A percentile compares a stretch with the other conserved stretches of the same genome.
Conservation (phyloP, 2,888 invertebrate genomes). For the Galeruca laticollis region DNA sequence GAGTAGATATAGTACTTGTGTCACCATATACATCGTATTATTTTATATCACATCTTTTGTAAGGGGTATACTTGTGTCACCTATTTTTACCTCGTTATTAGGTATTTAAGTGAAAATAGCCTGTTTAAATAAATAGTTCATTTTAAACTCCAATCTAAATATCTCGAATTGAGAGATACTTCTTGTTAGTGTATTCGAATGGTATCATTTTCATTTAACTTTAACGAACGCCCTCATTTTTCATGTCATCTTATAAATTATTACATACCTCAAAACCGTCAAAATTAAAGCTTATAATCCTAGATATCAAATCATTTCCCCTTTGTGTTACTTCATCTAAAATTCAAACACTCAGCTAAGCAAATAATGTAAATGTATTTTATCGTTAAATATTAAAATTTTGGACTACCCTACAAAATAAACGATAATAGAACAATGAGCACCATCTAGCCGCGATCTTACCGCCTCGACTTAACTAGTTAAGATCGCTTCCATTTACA, state of each 20-base stretch:
- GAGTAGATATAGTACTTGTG: too few relatives aligned
- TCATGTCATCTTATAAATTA: neutral
- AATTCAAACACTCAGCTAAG: conserved; percentile 5
- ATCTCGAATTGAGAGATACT: neutral
- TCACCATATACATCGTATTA: too few relatives aligned
- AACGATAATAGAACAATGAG: conserved; percentile 16
- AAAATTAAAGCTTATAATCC: neutral
- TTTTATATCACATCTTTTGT: too few relatives aligned
- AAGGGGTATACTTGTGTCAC: too few relatives aligned
- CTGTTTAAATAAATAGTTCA: too few relatives aligned
- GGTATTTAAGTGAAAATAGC: too few relatives aligned
- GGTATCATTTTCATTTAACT: neutral
- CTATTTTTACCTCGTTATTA: too few relatives aligned
- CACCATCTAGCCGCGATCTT: conserved; percentile 21
- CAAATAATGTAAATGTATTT: conserved; percentile 9
- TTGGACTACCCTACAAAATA: conserved; percentile 24
- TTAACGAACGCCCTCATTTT: neutral
- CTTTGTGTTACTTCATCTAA: conserved; percentile 3
- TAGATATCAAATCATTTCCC: neutral
- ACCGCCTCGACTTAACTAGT: conserved; percentile 16
- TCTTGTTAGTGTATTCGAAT: neutral
- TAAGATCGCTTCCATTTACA: conserved; percentile 18
- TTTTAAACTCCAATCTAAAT: too few relatives aligned
- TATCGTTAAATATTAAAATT: conserved; percentile 54
- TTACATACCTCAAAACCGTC: neutral